Conservation (phyloP, 2,888 invertebrate species). For the Lasius fuliginosus region DNA sequence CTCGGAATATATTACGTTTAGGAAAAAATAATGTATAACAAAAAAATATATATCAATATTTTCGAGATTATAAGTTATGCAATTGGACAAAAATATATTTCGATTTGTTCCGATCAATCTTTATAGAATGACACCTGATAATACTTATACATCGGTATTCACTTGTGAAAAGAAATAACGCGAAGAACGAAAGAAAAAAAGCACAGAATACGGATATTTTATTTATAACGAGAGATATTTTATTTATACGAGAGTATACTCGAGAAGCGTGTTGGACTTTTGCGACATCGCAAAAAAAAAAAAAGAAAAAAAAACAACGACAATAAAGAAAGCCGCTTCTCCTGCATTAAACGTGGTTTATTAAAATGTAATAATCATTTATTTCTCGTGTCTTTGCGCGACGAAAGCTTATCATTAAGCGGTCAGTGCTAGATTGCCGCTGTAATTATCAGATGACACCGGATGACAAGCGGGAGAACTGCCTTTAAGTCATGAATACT, state of each 20-base stretch:
- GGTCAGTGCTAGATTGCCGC: conserved; percentile 13
- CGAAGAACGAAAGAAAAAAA: neutral
- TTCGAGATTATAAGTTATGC: neutral
- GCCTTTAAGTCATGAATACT: conserved; percentile 36
- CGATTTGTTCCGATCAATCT: neutral
- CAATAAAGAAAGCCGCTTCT: neutral
- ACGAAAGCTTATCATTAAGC: conserved; percentile 31
- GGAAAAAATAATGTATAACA: neutral
- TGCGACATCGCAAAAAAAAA: neutral
- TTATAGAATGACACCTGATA: neutral
- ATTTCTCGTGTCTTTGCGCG: conserved; percentile 9
- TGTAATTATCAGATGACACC: conserved; percentile 27
- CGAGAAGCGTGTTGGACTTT: neutral
- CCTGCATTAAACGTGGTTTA: neutral
- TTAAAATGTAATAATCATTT: conserved; percentile 25
- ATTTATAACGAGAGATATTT: neutral
- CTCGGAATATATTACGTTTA: neutral
- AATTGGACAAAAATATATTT: neutral
- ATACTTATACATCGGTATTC: neutral
- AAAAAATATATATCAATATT: neutral
- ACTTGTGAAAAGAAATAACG: too few species aligned
- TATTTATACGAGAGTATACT: neutral
- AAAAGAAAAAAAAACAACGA: neutral
- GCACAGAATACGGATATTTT: neutral
- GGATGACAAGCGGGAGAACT: neutral